A percentile compares a stretch with the other conserved stretches of the same genome.
Evolutionary conservation across 1,140 invertebrate genomes (phyloP).

Genomic region (Drosophila subobscura): DNA sequence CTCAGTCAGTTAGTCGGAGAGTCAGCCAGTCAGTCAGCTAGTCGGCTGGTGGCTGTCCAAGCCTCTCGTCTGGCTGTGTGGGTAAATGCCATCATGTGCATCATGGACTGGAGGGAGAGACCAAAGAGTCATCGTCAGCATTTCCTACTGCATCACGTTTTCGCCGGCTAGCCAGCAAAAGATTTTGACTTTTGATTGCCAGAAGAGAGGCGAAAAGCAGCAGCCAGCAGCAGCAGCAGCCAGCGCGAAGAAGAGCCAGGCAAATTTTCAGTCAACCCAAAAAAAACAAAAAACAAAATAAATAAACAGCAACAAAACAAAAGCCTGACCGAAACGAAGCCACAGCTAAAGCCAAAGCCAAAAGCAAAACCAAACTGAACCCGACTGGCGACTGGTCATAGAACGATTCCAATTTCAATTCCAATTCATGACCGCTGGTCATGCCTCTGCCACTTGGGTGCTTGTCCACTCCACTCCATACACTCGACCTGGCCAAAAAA

Average conservation of each 20-base stretch:
- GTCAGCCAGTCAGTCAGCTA: slow-evolving; percentile 23
- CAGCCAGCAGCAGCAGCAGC: slow-evolving; percentile 37
- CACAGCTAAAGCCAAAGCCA: slow-evolving; percentile 21
- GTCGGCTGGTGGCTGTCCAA: slow-evolving; percentile 17
- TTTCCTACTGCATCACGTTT: slow-evolving; percentile 80
- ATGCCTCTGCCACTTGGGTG: slow-evolving; percentile 38
- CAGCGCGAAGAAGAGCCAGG: slow-evolving; percentile 22
- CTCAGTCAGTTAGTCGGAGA: slow-evolving; percentile 32
- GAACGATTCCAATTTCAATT: slow-evolving; percentile 61
- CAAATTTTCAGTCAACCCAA: slow-evolving; percentile 56
- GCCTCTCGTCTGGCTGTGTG: slow-evolving; percentile 50
- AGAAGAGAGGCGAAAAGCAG: slow-evolving; percentile 13
- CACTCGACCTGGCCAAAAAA: slow-evolving; percentile 37
- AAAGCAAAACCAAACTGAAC: slow-evolving; percentile 28
- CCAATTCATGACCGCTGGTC: slow-evolving; percentile 59
- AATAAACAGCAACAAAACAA: slow-evolving; percentile 4
- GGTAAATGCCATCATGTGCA: slow-evolving; percentile 45
- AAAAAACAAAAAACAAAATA: neutral
- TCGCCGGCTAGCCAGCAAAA: slow-evolving; percentile 61
- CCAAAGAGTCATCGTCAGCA: slow-evolving; percentile 69
- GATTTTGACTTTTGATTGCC: slow-evolving; percentile 80
- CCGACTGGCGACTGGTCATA: slow-evolving; percentile 38
- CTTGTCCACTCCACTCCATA: neutral
- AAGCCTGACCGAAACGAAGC: slow-evolving; percentile 52
- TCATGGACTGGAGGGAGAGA: neutral